Evolutionary conservation across 2,113 vertebrate genomes (phyloP).

Genomic region (Saguinus imperator): DNA sequence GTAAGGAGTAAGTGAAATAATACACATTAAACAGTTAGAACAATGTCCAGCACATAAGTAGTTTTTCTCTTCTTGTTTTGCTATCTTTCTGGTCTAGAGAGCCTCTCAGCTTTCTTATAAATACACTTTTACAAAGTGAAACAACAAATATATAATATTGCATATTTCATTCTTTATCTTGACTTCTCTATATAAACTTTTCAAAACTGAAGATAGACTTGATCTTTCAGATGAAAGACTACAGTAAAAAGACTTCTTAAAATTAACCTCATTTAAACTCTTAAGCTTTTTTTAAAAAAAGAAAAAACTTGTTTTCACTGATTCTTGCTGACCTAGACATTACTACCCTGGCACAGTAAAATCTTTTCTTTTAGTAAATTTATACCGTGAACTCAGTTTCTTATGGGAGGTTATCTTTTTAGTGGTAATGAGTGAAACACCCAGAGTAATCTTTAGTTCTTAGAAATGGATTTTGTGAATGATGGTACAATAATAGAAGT

Average conservation of each 20-base stretch:
- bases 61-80: neutral
- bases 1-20: neutral
- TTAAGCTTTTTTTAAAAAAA: neutral
- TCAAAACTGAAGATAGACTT: neutral
- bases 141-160: neutral
- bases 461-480: neutral
- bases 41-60: neutral
- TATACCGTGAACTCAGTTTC: neutral
- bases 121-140: neutral
- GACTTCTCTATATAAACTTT: neutral
- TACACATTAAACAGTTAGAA: neutral
- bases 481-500: neutral
- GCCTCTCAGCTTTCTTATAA: neutral
- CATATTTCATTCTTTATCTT: neutral
- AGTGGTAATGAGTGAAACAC: neutral
- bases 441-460: neutral
- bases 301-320: neutral
- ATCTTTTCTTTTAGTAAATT: slow-evolving; percentile 22
- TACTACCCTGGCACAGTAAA: neutral
- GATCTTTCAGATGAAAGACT: neutral
- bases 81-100: neutral
- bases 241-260: neutral
- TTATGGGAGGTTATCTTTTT: neutral
- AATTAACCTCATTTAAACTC: neutral
- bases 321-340: slow-evolving; percentile 13